A percentile compares a stretch with the other conserved stretches of the same genome.
phyloP scores from a whole-genome alignment of 1,140 invertebrate species.

The Radopholus similis region DNA sequence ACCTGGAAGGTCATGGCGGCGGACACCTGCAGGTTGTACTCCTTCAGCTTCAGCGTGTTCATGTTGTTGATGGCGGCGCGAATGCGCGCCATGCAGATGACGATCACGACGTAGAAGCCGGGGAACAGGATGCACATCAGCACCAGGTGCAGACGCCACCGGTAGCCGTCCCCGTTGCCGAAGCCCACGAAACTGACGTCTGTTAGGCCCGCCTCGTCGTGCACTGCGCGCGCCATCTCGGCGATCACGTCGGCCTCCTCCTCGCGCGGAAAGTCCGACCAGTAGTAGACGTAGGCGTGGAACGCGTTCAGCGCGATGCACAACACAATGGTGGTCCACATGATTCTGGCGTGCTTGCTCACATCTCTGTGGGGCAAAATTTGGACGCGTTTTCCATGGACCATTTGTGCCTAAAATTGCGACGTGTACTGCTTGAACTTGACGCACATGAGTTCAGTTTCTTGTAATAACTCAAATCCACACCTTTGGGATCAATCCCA shows the following conservation, averaged over 20 bases:
- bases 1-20: neutral
- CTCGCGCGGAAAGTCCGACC: neutral
- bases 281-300: neutral
- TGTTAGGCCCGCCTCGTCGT: neutral
- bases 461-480: too few relatives aligned
- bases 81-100: neutral
- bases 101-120: neutral
- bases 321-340: too few relatives aligned
- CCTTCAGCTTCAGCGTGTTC: neutral
- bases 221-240: neutral
- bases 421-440: too few relatives aligned
- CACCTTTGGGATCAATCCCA: too few relatives aligned
- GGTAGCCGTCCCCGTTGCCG: neutral
- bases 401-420: too few relatives aligned
- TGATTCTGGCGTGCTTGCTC: too few relatives aligned
- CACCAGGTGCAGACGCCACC: neutral
- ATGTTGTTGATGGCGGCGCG: neutral
- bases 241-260: neutral
- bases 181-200: neutral
- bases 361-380: slow-evolving; percentile 1
- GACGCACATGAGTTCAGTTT: too few relatives aligned
- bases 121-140: neutral
- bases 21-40: neutral
- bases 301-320: neutral
- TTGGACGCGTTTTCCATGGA: too few relatives aligned